A percentile compares a stretch with the other conserved stretches of the same genome.
Evolutionary conservation across 2,888 invertebrate genomes (phyloP).

Genomic region (Anagyrus pseudococci): DNA sequence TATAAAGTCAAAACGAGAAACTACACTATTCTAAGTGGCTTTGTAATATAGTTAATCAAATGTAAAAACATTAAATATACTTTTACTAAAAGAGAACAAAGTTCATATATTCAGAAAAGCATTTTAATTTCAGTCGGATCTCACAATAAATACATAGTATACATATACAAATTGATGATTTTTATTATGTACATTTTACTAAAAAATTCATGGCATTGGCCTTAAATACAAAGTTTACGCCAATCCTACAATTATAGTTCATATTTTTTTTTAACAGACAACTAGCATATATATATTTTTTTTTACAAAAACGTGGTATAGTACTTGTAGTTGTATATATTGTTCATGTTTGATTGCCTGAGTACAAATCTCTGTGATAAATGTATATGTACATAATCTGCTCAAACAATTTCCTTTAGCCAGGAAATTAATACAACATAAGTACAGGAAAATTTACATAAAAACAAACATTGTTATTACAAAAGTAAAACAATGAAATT

Average conservation of each 20-base stretch:
- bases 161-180: slow-evolving; percentile 30
- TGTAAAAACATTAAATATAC: too few relatives aligned
- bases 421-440: slow-evolving; percentile 10
- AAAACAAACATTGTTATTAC: slow-evolving; percentile 18
- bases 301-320: slow-evolving; percentile 24
- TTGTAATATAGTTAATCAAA: too few relatives aligned
- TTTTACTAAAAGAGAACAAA: neutral
- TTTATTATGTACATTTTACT: slow-evolving; percentile 31
- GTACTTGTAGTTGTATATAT: slow-evolving; percentile 10
- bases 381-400: slow-evolving; percentile 30
- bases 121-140: slow-evolving; percentile 35
- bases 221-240: slow-evolving; percentile 15
- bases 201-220: slow-evolving; percentile 28
- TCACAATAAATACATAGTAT: slow-evolving; percentile 35
- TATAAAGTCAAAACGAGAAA: too few relatives aligned
- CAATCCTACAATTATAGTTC: slow-evolving; percentile 8
- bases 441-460: slow-evolving; percentile 28
- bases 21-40: too few relatives aligned
- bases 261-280: slow-evolving; percentile 18
- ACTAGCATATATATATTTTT: slow-evolving; percentile 6
- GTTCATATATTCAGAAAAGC: slow-evolving; percentile 18
- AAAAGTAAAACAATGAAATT: slow-evolving; percentile 21
- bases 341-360: slow-evolving; percentile 22
- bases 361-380: slow-evolving; percentile 24
- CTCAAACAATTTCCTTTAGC: slow-evolving; percentile 21